Evolutionary conservation across 2,797 vertebrate genomes (phyloP).

Genomic region (Melanogrammus aeglefinus): DNA sequence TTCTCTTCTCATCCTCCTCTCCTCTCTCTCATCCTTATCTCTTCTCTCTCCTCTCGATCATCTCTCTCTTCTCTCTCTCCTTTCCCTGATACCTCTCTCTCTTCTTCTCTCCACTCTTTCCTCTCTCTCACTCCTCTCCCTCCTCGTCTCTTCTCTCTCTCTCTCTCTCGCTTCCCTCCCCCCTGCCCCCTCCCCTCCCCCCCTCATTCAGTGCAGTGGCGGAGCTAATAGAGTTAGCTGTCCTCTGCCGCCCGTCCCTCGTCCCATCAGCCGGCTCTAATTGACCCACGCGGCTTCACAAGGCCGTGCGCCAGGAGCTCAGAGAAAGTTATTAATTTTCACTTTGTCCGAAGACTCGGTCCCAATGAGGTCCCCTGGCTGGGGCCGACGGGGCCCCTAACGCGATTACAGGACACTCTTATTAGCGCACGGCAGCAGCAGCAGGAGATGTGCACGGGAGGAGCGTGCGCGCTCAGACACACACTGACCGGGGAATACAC

Average conservation of each 20-base stretch:
- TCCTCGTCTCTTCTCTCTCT: no score
- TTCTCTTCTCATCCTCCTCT: no score
- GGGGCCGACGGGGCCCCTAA: conserved; percentile 91
- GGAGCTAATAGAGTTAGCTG: conserved; percentile 93
- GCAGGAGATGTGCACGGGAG: conserved; percentile 20
- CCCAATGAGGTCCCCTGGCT: conserved; percentile 97
- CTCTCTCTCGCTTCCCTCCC: no score
- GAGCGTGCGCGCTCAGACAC: conserved; percentile 58
- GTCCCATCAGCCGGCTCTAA: conserved; percentile 97
- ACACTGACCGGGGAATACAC: conserved; percentile 41
- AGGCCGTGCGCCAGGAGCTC: conserved; percentile 96
- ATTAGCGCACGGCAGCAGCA: conserved; percentile 86
- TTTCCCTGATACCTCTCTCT: no score
- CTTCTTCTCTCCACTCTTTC: conserved; percentile 8
- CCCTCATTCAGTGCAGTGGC: conserved; percentile 62
- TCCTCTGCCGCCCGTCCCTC: conserved; percentile 92
- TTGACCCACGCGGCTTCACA: conserved; percentile 96
- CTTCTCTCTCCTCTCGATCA: no score
- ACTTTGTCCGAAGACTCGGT: conserved; percentile 97
- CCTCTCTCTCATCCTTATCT: neutral
- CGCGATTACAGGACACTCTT: conserved; percentile 94
- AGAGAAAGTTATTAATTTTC: conserved; percentile 99
- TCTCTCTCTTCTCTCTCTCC: neutral
- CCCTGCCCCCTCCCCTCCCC: no score
- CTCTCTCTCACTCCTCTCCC: conserved; percentile 9